Evolutionary conservation across 2,113 vertebrate genomes (phyloP).

Genomic region (Pao palembangensis): DNA sequence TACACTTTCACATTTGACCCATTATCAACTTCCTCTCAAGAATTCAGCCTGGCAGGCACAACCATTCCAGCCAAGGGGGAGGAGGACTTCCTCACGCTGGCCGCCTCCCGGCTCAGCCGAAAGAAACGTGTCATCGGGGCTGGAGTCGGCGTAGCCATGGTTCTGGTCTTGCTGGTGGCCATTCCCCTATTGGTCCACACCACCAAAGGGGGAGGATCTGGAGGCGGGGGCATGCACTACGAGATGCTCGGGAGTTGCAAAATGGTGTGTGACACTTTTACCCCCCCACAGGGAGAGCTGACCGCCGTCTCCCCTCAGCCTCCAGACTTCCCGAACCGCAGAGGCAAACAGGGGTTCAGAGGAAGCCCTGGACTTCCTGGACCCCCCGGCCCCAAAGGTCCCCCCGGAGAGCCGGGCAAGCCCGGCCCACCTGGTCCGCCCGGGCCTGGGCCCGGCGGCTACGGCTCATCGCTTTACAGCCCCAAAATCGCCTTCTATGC

Average conservation of each 20-base stretch:
- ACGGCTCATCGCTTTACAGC: conserved; percentile 84
- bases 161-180: conserved; percentile 89
- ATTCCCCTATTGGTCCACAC: conserved; percentile 94
- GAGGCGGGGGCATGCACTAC: conserved; percentile 80
- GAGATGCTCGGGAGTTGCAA: conserved; percentile 90
- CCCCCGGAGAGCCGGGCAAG: conserved; percentile 86
- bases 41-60: conserved; percentile 77
- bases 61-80: conserved; percentile 90
- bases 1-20: conserved; percentile 19
- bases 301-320: conserved; percentile 78
- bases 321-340: conserved; percentile 81
- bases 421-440: conserved; percentile 85
- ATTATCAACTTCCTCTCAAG: conserved; percentile 36
- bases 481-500: conserved; percentile 96
- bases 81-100: conserved; percentile 93
- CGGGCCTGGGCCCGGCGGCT: conserved; percentile 86
- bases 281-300: conserved; percentile 80
- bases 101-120: conserved; percentile 87
- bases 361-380: conserved; percentile 83
- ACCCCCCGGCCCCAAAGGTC: conserved; percentile 85
- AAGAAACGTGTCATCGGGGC: conserved; percentile 91
- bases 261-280: conserved; percentile 89
- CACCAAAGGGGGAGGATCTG: conserved; percentile 82
- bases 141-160: conserved; percentile 94
- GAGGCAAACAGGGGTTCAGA: conserved; percentile 82